phyloP scores from a whole-genome alignment of 2,113 vertebrate species.

The Amblyopsis rosae region DNA sequence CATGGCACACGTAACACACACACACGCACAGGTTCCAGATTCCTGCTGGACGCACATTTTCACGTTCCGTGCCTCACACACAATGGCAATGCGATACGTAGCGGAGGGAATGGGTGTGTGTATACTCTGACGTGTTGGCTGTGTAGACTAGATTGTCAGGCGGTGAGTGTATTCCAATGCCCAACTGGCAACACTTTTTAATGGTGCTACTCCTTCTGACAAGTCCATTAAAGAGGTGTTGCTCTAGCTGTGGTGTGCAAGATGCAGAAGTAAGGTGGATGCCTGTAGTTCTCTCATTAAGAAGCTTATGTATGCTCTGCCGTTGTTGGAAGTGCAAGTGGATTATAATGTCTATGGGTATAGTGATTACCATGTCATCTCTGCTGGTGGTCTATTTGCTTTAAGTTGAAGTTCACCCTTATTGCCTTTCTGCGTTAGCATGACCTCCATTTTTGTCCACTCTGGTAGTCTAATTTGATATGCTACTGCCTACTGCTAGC shows the following conservation, averaged over 20 bases:
- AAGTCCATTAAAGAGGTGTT: constrained; percentile 59
- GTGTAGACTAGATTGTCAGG: no score
- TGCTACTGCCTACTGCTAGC: not conserved
- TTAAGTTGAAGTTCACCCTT: not conserved
- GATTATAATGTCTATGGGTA: not conserved
- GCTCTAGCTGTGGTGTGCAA: constrained; percentile 10
- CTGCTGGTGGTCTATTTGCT: not conserved
- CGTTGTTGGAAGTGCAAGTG: not conserved
- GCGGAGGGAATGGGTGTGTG: not conserved
- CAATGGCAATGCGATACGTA: not conserved
- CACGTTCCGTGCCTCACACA: not conserved
- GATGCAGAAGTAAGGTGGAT: constrained; percentile 1
- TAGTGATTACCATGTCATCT: not conserved
- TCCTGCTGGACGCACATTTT: not conserved
- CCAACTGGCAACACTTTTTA: constrained; percentile 39
- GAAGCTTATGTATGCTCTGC: not conserved
- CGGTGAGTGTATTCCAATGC: constrained; percentile 10
- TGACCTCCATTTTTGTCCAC: not conserved
- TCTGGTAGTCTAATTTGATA: not conserved
- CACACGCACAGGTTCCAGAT: not conserved
- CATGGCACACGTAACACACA: not conserved
- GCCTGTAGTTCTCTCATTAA: not conserved
- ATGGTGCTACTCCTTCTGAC: constrained; percentile 53
- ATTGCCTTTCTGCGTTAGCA: not conserved
- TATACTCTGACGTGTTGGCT: not conserved